A percentile compares a stretch with the other conserved stretches of the same genome.
phyloP scores from a whole-genome alignment of 2,888 invertebrate species.

The Griposia aprilina region DNA sequence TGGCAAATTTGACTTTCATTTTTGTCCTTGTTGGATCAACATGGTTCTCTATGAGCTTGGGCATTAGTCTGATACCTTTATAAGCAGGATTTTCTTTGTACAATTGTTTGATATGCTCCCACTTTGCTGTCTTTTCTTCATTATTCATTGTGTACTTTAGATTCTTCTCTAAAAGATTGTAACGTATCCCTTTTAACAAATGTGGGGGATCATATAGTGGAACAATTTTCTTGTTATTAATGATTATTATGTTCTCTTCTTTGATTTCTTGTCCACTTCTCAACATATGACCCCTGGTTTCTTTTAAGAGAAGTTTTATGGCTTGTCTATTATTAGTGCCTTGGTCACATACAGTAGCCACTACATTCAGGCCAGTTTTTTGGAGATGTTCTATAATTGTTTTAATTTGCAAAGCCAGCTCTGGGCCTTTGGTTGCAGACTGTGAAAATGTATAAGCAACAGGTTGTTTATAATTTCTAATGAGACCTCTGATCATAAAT shows the following conservation, averaged over 20 bases:
- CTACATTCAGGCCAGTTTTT: slow-evolving; percentile 61
- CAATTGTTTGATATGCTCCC: slow-evolving; percentile 1
- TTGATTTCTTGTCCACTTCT: slow-evolving; percentile 21
- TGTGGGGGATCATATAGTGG: slow-evolving; percentile 15
- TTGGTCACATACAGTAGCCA: slow-evolving; percentile 64
- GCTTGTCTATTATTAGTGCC: slow-evolving; percentile 16
- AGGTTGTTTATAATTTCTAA: slow-evolving; percentile 67
- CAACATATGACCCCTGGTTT: slow-evolving; percentile 11
- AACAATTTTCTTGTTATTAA: slow-evolving; percentile 21
- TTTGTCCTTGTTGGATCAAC: slow-evolving; percentile 9
- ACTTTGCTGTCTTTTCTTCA: slow-evolving; percentile 5
- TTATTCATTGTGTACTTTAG: slow-evolving; percentile 5
- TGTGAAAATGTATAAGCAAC: slow-evolving; percentile 62
- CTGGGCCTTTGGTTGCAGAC: slow-evolving; percentile 62
- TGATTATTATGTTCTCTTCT: slow-evolving; percentile 17
- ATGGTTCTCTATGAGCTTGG: slow-evolving; percentile 5
- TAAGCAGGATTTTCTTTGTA: slow-evolving; percentile 2
- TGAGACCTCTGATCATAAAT: slow-evolving; percentile 50
- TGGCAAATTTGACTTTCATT: slow-evolving; percentile 20
- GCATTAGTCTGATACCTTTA: slow-evolving; percentile 8
- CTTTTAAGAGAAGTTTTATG: neutral
- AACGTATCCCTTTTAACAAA: slow-evolving; percentile 14
- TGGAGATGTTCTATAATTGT: slow-evolving; percentile 50
- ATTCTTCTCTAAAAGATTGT: slow-evolving; percentile 19
- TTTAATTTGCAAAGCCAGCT: slow-evolving; percentile 61